Evolutionary conservation across 2,797 vertebrate genomes (phyloP).

Genomic region (Aselliscus stoliczkanus): DNA sequence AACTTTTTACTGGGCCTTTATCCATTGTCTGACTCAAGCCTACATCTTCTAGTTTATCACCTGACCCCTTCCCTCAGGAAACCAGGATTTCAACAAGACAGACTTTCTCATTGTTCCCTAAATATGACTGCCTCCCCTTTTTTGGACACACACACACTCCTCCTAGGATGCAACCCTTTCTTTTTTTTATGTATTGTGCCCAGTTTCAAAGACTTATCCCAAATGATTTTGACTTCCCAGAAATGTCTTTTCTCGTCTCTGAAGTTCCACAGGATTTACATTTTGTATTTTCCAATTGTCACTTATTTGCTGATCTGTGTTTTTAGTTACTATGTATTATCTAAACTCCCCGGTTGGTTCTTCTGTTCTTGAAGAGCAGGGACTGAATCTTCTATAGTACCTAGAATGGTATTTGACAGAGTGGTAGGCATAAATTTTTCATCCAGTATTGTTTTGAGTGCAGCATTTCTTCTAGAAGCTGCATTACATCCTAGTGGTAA

Average conservation of each 20-base stretch:
- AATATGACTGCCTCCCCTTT: not conserved
- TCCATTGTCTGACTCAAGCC: not conserved
- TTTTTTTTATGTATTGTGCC: not conserved
- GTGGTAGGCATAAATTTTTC: not conserved
- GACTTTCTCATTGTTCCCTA: not conserved
- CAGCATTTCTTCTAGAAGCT: not conserved
- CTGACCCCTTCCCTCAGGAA: not conserved
- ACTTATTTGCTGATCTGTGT: not conserved
- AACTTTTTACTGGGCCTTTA: not conserved
- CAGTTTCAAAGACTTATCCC: not conserved
- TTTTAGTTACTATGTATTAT: not conserved
- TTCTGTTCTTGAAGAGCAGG: not conserved
- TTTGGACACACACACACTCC: not conserved
- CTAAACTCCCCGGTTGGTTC: not conserved
- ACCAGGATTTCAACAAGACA: not conserved
- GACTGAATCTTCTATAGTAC: not conserved
- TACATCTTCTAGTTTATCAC: not conserved
- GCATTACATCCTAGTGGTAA: not conserved
- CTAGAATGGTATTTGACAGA: not conserved
- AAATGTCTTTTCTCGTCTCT: not conserved
- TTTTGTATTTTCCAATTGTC: not conserved
- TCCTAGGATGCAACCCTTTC: not conserved
- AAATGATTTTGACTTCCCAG: not conserved
- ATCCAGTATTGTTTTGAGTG: not conserved
- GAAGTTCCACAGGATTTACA: not conserved